Evolutionary conservation across 2,888 invertebrate species (phyloP).

Genomic region (Megastigmus dorsalis): DNA sequence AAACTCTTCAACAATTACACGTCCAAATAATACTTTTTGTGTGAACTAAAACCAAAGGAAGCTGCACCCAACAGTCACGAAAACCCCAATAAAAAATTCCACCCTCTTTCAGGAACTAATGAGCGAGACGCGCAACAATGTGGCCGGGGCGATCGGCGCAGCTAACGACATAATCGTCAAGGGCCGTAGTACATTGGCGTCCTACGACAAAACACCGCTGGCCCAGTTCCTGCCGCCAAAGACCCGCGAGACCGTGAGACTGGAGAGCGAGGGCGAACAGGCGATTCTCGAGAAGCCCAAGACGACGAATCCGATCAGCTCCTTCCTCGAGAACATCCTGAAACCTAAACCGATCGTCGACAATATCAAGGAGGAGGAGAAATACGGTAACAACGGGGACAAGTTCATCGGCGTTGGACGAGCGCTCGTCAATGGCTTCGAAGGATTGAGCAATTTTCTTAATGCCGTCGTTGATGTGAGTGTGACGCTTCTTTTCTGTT

Average conservation of each 20-base stretch:
- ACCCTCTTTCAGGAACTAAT: constrained; percentile 61
- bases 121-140: constrained; percentile 63
- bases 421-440: constrained; percentile 81
- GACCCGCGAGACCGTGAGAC: constrained; percentile 62
- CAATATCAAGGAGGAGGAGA: constrained; percentile 84
- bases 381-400: constrained; percentile 86
- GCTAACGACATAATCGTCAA: constrained; percentile 57
- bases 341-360: constrained; percentile 84
- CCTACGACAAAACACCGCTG: constrained; percentile 52
- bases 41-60: too few species aligned
- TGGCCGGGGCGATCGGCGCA: constrained; percentile 60
- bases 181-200: constrained; percentile 44
- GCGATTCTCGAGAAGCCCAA: constrained; percentile 62
- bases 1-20: too few species aligned
- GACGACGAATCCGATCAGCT: constrained; percentile 56
- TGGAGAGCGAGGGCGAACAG: constrained; percentile 65
- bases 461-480: constrained; percentile 80
- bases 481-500: constrained; percentile 17
- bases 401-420: constrained; percentile 80
- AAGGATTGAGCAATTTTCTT: constrained; percentile 80
- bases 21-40: too few species aligned
- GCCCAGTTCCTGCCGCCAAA: constrained; percentile 50
- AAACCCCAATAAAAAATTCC: too few species aligned
- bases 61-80: too few species aligned
- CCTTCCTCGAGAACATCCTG: constrained; percentile 63